Evolutionary conservation across 2,888 invertebrate species (phyloP).

Genomic region (Cephus pulcher): DNA sequence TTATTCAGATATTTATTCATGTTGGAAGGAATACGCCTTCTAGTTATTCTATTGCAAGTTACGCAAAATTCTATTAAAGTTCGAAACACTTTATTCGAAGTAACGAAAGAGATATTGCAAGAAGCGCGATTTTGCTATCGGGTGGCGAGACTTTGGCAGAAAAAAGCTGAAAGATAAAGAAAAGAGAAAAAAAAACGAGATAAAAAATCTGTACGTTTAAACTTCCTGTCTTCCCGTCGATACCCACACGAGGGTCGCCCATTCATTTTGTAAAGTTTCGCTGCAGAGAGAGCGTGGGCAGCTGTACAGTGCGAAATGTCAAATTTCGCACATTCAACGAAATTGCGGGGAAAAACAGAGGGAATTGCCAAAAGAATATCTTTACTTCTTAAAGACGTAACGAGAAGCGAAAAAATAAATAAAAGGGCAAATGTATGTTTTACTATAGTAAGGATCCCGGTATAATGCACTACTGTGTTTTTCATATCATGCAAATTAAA

Average conservation of each 20-base stretch:
- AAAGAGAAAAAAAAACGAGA: slow-evolving; percentile 5
- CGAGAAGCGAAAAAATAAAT: not conserved
- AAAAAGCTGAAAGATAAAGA: slow-evolving; percentile 7
- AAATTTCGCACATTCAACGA: too few species aligned
- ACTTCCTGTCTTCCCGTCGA: not conserved
- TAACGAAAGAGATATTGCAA: not conserved
- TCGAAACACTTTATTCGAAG: not conserved
- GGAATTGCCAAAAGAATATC: not conserved
- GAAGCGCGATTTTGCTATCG: not conserved
- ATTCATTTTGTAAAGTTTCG: too few species aligned
- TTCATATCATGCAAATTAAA: slow-evolving; percentile 31
- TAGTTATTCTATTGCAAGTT: not conserved
- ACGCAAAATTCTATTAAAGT: not conserved
- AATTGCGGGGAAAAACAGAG: not conserved
- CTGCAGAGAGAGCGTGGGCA: too few species aligned
- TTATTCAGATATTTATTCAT: slow-evolving; percentile 36
- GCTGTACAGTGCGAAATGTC: too few species aligned
- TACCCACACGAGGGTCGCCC: not conserved
- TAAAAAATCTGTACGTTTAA: not conserved
- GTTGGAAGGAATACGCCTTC: slow-evolving; percentile 19
- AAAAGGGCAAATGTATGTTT: not conserved
- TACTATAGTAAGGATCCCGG: not conserved
- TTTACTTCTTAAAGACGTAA: not conserved
- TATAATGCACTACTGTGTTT: slow-evolving; percentile 23
- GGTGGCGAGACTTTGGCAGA: not conserved